Evolutionary conservation across 2,888 invertebrate genomes (phyloP), one percentile per base, ranked within the genome.

Genomic region (Reticulitermes lucifugus): DNA sequence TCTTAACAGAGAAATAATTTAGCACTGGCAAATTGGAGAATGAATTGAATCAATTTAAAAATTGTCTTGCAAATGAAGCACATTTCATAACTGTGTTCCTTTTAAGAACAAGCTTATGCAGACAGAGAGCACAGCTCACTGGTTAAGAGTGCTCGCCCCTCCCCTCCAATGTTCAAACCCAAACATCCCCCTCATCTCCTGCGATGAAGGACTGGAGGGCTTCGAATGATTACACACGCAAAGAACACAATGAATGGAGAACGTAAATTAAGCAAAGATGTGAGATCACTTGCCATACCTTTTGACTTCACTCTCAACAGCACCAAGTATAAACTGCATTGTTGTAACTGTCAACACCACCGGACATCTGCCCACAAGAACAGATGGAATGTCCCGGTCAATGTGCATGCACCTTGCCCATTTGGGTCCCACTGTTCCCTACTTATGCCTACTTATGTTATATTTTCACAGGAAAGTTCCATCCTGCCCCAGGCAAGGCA

Each of bases 1-100:
- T 85, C 85, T 84, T 85, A 85, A 86, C 85, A 87, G 83, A 87
- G 86, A 86, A 84, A 87, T 84, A 86, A 85, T 85, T 85, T 86
- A 86, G 87, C 87, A 87, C 85, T 87, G 87, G 87, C 87, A 87
- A 86, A 86, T 83, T 85, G 85, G 81, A 86, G 85, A 85, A 84
- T 85, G 84, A 86, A 84, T 85, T 55, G 85, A 85, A 85, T 73
- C 83, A 86, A 85, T 86, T 86, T 84, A 86, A 86, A 86, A 86
- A 85, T 83, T 84, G 85, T 86, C 85, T 86, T 86, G 84, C 85
- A 84, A 85, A 85, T 84, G 83, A 86, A 86, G 87, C 86, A 86
- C 87, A 84, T 84, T 86, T 85, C 84, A 84, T 43, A 43, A 55
- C 41, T 71, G 85, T 83, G 85, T 83, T 83, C 59, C 65, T 0